Conservation (phyloP, 2,888 invertebrate species). For the Cephus runcator region DNA sequence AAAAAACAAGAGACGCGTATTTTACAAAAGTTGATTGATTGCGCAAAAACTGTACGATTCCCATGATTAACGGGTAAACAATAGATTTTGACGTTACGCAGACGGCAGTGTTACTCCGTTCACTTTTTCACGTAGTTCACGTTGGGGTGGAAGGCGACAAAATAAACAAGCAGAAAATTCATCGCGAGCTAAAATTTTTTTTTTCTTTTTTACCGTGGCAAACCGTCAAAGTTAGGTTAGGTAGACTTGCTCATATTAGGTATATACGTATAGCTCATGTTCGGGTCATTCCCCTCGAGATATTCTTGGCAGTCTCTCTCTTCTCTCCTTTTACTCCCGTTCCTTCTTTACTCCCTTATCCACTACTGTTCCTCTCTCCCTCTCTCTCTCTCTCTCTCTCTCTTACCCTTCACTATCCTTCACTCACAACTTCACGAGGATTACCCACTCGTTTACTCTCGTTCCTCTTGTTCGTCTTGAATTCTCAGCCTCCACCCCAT, state of each 20-base stretch:
- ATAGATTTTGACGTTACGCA: neutral
- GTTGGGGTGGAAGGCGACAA: neutral
- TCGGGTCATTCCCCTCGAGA: slow-evolving; percentile 56
- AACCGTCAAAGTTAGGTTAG: neutral
- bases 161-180: neutral
- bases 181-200: neutral
- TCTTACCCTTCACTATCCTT: slow-evolving; percentile 11
- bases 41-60: neutral
- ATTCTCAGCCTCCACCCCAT: slow-evolving; percentile 2
- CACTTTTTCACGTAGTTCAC: neutral
- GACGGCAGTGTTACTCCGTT: neutral
- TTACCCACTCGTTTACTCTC: slow-evolving; percentile 22
- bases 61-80: neutral
- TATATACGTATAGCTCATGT: slow-evolving; percentile 39
- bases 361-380: slow-evolving; percentile 2
- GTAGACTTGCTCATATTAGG: neutral
- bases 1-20: neutral
- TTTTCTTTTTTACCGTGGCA: neutral
- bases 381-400: too few relatives aligned
- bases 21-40: neutral
- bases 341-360: slow-evolving; percentile 4
- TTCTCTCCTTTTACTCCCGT: slow-evolving; percentile 31
- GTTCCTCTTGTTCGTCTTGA: slow-evolving; percentile 7
- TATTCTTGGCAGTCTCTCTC: slow-evolving; percentile 53
- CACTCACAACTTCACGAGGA: slow-evolving; percentile 9